Evolutionary conservation across 2,888 invertebrate genomes (phyloP).

Genomic region (Platerodrilus igneus): DNA sequence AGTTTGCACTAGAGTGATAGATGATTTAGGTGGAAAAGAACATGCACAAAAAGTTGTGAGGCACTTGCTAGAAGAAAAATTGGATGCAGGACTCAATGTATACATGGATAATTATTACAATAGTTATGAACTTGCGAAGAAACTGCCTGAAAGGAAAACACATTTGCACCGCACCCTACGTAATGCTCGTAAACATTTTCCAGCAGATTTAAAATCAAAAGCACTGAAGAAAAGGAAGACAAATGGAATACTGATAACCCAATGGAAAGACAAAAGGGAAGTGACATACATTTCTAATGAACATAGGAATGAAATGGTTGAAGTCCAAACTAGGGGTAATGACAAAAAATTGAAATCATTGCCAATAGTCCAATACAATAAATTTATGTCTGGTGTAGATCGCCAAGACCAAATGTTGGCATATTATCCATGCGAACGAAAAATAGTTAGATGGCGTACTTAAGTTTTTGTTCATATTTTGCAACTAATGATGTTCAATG

Average conservation of each 20-base stretch:
- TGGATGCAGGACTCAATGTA: too few species aligned
- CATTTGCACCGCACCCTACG: neutral
- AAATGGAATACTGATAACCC: slow-evolving; percentile 17
- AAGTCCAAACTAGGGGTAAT: slow-evolving; percentile 11
- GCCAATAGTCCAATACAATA: slow-evolving; percentile 22
- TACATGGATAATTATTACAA: too few species aligned
- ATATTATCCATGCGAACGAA: slow-evolving; percentile 26
- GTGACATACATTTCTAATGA: slow-evolving; percentile 26
- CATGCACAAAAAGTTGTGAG: too few species aligned
- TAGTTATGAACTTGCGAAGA: too few species aligned
- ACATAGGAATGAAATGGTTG: slow-evolving; percentile 19
- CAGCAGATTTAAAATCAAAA: neutral
- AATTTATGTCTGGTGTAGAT: slow-evolving; percentile 23
- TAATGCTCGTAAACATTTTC: neutral
- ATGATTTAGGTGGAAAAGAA: too few species aligned
- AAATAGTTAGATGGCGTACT: slow-evolving; percentile 3
- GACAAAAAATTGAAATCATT: slow-evolving; percentile 15
- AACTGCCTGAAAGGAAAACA: too few species aligned
- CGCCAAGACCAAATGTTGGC: slow-evolving; percentile 25
- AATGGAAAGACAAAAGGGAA: slow-evolving; percentile 28
- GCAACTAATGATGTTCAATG: slow-evolving; percentile 5
- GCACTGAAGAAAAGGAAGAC: neutral
- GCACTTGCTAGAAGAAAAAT: too few species aligned
- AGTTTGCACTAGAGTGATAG: too few species aligned
- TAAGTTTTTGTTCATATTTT: slow-evolving; percentile 8